Conservation (phyloP, 1,140 invertebrate species). For the Scylla paramamosain region DNA sequence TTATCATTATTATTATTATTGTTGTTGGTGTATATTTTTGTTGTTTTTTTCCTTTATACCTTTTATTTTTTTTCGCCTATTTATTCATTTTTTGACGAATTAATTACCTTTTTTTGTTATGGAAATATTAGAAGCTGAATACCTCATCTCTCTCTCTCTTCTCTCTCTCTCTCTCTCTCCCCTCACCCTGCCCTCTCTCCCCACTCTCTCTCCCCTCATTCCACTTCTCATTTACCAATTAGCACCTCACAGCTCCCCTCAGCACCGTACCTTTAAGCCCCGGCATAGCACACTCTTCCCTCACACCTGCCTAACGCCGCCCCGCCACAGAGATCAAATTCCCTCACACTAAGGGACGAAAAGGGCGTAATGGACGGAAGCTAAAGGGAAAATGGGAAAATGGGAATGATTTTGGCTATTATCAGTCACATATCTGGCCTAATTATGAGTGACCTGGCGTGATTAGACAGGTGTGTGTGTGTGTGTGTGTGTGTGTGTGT, state of each 20-base stretch:
- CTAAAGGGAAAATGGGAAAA: neutral
- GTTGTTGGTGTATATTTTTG: neutral
- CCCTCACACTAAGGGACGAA: neutral
- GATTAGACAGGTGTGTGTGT: neutral
- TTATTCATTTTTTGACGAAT: no score
- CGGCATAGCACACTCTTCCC: neutral
- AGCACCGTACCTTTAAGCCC: neutral
- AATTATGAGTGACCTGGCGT: neutral
- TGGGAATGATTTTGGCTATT: neutral
- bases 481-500: slow-evolving; percentile 37
- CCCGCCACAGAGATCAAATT: neutral
- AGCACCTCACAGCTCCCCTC: neutral
- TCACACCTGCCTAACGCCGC: neutral
- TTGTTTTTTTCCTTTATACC: no score
- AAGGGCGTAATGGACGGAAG: neutral
- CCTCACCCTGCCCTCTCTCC: neutral
- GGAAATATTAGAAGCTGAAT: no score
- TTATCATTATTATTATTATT: neutral
- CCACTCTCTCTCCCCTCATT: neutral
- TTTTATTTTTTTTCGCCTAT: no score
- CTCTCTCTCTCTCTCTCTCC: neutral
- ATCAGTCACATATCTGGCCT: neutral
- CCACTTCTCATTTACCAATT: neutral
- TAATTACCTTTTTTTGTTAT: no score
- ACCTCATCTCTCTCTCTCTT: neutral